A percentile compares a stretch with the other conserved stretches of the same genome.
These are phyloP conservation scores for Artemia sp. DNA, from an alignment of 2,888 invertebrate genomes.

Conservation along the genomic window DNA sequence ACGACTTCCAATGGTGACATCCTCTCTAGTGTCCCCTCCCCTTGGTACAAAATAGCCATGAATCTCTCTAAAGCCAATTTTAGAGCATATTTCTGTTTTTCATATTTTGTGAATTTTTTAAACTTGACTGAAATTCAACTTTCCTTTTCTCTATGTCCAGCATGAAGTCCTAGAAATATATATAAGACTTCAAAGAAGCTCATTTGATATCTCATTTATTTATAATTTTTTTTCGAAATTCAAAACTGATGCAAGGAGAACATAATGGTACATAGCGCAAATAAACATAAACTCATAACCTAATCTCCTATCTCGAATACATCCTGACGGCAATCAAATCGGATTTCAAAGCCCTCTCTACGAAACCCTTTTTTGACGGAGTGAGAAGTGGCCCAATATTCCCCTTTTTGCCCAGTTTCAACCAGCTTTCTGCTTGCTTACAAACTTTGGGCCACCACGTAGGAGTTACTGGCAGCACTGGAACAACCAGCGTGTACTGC, in stretches of 20 bases:
- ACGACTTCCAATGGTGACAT: background rate
- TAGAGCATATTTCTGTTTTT: background rate
- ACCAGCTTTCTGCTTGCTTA: background rate
- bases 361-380: background rate
- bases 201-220: too few relatives aligned
- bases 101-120: background rate
- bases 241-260: too few relatives aligned
- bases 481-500: background rate
- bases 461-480: background rate
- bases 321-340: background rate
- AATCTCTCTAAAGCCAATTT: background rate
- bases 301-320: too few relatives aligned
- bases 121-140: background rate
- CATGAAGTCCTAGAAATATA: background rate
- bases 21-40: background rate
- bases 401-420: background rate
- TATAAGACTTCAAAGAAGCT: too few relatives aligned
- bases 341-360: background rate
- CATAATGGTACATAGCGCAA: too few relatives aligned
- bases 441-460: background rate
- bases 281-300: too few relatives aligned
- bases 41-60: background rate
- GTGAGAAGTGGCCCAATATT: background rate
- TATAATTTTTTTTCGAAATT: too few relatives aligned
- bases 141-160: conserved; percentile 2